Base-by-base conservation (phyloP, 2,113 vertebrate genomes). In the Cyphomyrus discorhynchus region DNA sequence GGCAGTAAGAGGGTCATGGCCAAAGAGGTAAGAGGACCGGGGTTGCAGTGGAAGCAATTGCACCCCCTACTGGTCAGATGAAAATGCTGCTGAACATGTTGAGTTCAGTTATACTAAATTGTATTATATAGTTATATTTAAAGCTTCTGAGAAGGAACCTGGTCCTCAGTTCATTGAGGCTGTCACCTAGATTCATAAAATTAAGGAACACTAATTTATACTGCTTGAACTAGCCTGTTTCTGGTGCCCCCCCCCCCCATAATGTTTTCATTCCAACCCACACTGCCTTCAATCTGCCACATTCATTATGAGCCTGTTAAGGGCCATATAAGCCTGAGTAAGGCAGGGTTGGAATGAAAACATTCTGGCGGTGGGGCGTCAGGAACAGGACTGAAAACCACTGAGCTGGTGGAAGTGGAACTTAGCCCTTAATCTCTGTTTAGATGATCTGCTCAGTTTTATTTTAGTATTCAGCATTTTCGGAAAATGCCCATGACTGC, bases 1-100 rank as follows among this genome's bases (percentile, higher is more conserved):
- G 97, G 97, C 17, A 96, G 94, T 86, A 97, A 96, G 88, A 95
- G 95, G 83, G 93, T 97, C 85, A 93, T 91, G 2, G 97, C 97
- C 77, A 95, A 91, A 0, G 97, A 98, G 95, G 97, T 96, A 85
- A 92, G 92, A 70, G 24, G 31, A 53, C 15, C 3, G 19, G 53
- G 53, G 53, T 53, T 53, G 15, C 52, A 19, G 1, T 53, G 52
- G 15, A 19, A 15, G 15, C 11, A 39, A 58, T 58, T 58, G 56
- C 56, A 27, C 58, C 58, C 58, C 58, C 24, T 66, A 10, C 58
- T 66, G 58, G n/a, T 66, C n/a, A 66, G 58, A 66, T 66, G 58
- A 11, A 27, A 66, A 27, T 66, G 58, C 58, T 66, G n/a, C 50
- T 27, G 24, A 62, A 62, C 58, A 62, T 62, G 9, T n/a, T n/a